These are phyloP conservation scores for Leistus spinibarbis DNA, from an alignment of 2,888 invertebrate genomes.

Conservation along the genomic window DNA sequence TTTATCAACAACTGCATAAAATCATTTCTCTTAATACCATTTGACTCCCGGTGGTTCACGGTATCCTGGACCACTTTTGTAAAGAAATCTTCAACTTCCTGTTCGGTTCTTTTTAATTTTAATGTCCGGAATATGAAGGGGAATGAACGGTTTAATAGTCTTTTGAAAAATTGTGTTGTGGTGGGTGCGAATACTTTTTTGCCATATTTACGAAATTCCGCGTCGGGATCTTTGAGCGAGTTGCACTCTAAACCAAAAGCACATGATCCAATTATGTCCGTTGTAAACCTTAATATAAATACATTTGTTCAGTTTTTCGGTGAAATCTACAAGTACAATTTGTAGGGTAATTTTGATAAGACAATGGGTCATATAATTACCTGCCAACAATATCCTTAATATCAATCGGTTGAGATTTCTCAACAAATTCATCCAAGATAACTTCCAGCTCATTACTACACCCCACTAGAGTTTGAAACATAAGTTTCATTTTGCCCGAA, in stretches of 20 bases:
- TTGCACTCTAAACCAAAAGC: neutral
- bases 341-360: no score
- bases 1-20: conserved; percentile 54
- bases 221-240: neutral
- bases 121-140: conserved; percentile 40
- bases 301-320: no score
- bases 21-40: conserved; percentile 48
- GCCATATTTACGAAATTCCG: neutral
- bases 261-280: neutral
- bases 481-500: conserved; percentile 67
- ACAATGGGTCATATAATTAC: neutral
- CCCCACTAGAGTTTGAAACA: conserved; percentile 64
- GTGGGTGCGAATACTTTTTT: neutral
- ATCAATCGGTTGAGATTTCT: neutral
- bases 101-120: conserved; percentile 41
- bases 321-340: neutral
- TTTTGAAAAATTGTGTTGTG: conserved; percentile 12
- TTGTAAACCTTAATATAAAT: conserved; percentile 44
- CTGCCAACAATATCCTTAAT: conserved; percentile 33
- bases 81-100: conserved; percentile 46
- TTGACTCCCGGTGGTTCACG: conserved; percentile 45
- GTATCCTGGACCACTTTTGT: conserved; percentile 44
- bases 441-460: conserved; percentile 59
- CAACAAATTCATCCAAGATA: neutral
- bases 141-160: conserved; percentile 34